Conservation (phyloP, 2,888 invertebrate genomes). For the Blastobasis lacticolella region DNA sequence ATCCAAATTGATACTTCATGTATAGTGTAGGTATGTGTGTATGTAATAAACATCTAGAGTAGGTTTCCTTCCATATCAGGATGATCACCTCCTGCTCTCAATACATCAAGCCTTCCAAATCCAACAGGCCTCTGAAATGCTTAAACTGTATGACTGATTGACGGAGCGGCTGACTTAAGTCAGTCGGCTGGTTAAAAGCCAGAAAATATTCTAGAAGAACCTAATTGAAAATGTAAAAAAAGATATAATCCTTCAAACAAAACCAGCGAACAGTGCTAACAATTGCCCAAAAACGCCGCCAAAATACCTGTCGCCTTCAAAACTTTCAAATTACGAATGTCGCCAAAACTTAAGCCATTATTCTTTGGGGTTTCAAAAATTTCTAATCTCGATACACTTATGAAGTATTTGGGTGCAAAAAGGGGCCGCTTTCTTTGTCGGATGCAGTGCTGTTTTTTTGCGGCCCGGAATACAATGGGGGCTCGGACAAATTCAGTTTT, state of each 20-base stretch:
- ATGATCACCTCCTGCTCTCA: too few species aligned
- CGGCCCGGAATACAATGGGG: slow-evolving; percentile 49
- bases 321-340: slow-evolving; percentile 17
- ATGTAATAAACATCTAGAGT: too few species aligned
- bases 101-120: too few species aligned
- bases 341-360: slow-evolving; percentile 52
- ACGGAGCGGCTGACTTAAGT: too few species aligned
- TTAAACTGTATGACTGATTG: too few species aligned
- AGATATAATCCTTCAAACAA: not conserved
- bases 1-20: too few species aligned
- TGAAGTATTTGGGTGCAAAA: slow-evolving; percentile 48
- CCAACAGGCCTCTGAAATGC: too few species aligned
- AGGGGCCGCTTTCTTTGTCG: slow-evolving; percentile 61
- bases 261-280: not conserved
- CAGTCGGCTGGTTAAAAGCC: too few species aligned
- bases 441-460: slow-evolving; percentile 42
- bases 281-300: slow-evolving; percentile 14
- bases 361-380: slow-evolving; percentile 39
- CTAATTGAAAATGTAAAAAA: not conserved
- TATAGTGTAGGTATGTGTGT: too few species aligned
- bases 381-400: slow-evolving; percentile 61
- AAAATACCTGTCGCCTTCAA: slow-evolving; percentile 27
- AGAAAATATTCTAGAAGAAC: too few species aligned
- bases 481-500: slow-evolving; percentile 54
- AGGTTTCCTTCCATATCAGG: too few species aligned